phyloP scores from a whole-genome alignment of 2,113 vertebrate species.

The Erythrocercus mccallii region DNA sequence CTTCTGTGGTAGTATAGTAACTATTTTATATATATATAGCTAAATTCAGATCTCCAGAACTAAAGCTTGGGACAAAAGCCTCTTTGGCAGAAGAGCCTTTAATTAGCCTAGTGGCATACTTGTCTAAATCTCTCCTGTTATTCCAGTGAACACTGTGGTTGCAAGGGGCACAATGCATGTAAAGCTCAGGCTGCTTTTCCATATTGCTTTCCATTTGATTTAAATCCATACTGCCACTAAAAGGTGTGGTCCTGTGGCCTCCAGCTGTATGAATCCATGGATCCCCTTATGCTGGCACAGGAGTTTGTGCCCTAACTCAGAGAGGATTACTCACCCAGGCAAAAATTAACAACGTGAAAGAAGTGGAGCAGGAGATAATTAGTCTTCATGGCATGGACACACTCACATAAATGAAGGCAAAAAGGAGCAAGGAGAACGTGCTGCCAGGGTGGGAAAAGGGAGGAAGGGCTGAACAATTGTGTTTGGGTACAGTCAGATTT shows the following conservation, averaged over 20 bases:
- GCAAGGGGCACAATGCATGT: not conserved
- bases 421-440: not conserved
- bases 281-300: not conserved
- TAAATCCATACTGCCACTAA: not conserved
- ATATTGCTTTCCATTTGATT: not conserved
- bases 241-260: not conserved
- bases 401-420: not conserved
- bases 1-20: not conserved
- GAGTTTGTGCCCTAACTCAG: not conserved
- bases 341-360: not conserved
- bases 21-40: not conserved
- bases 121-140: not conserved
- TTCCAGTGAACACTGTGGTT: not conserved
- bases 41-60: not conserved
- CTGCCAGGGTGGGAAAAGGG: not conserved
- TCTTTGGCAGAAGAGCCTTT: constrained; percentile 12
- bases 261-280: not conserved
- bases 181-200: not conserved
- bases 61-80: constrained; percentile 1
- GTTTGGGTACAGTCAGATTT: not conserved
- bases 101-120: not conserved
- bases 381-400: not conserved
- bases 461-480: not conserved
- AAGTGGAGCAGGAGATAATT: not conserved
- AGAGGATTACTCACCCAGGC: not conserved